These are phyloP conservation scores for Synchiropus splendidus DNA, from an alignment of 2,113 vertebrate genomes.

Conservation along the genomic window DNA sequence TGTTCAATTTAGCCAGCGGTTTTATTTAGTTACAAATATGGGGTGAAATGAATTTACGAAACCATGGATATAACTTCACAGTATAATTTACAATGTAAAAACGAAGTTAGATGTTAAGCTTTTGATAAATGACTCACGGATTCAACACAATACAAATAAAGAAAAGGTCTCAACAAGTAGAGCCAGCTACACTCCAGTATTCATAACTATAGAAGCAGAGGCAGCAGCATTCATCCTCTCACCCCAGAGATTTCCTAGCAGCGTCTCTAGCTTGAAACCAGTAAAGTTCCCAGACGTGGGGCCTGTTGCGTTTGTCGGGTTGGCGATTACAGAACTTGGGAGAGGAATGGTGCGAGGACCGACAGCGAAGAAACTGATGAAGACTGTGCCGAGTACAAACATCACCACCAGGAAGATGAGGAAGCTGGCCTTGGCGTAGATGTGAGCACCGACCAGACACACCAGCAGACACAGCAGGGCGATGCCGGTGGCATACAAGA, in stretches of 20 bases:
- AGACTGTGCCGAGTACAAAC: slow-evolving; percentile 70
- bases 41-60: too few species aligned
- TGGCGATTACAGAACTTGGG: neutral
- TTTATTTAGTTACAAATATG: too few species aligned
- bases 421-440: slow-evolving; percentile 86
- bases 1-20: too few species aligned
- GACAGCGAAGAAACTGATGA: slow-evolving; percentile 78
- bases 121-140: too few species aligned
- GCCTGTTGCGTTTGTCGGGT: slow-evolving; percentile 23
- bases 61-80: too few species aligned
- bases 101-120: too few species aligned
- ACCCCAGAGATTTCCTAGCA: slow-evolving; percentile 73
- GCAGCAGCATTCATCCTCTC: too few species aligned
- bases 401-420: slow-evolving; percentile 83
- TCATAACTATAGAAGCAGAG: too few species aligned
- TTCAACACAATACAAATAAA: too few species aligned
- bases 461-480: slow-evolving; percentile 77
- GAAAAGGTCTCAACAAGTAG: too few species aligned
- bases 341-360: slow-evolving; percentile 54
- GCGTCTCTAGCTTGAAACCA: slow-evolving; percentile 75
- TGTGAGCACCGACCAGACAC: slow-evolving; percentile 80
- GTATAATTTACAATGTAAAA: too few species aligned
- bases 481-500: slow-evolving; percentile 72
- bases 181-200: too few species aligned
- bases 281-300: slow-evolving; percentile 63